A percentile compares a stretch with the other conserved stretches of the same genome.
Conservation (phyloP, 1,140 invertebrate species). For the Bradynema listronoti region DNA sequence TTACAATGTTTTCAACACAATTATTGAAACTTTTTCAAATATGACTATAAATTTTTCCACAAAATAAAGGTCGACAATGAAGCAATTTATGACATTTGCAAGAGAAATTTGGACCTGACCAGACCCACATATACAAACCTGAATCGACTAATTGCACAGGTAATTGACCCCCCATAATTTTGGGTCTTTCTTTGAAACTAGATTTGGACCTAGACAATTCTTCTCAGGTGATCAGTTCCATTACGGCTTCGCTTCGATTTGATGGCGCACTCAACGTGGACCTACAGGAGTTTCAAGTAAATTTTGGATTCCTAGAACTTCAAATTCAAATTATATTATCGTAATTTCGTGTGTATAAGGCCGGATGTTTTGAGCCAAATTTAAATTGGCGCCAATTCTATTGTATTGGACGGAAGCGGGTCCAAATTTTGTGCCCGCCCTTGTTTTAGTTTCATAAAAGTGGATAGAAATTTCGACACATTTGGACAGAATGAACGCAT, state of each 20-base stretch:
- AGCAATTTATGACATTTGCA: constrained; percentile 71
- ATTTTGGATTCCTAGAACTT: constrained; percentile 61
- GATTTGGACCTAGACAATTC: constrained; percentile 65
- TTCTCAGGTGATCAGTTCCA: constrained; percentile 61
- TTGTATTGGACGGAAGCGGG: no score
- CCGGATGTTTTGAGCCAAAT: no score
- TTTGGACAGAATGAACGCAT: no score
- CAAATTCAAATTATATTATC: no score
- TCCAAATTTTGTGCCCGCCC: no score
- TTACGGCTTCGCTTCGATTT: constrained; percentile 67
- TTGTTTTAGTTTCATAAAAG: no score
- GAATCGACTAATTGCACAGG: constrained; percentile 62
- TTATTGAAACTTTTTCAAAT: no score
- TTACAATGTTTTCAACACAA: no score
- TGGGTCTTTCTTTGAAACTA: constrained; percentile 73
- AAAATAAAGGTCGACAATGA: constrained; percentile 71
- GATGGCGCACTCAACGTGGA: constrained; percentile 69
- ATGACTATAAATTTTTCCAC: constrained; percentile 4
- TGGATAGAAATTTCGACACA: no score
- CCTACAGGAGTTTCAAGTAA: constrained; percentile 68
- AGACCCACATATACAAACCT: constrained; percentile 69
- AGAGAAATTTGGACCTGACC: constrained; percentile 65
- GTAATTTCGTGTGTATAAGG: no score
- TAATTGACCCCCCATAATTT: constrained; percentile 77
- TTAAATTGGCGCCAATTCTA: no score